Base-by-base conservation (phyloP, 2,888 invertebrate species). In the Stenichneumon culpator region DNA sequence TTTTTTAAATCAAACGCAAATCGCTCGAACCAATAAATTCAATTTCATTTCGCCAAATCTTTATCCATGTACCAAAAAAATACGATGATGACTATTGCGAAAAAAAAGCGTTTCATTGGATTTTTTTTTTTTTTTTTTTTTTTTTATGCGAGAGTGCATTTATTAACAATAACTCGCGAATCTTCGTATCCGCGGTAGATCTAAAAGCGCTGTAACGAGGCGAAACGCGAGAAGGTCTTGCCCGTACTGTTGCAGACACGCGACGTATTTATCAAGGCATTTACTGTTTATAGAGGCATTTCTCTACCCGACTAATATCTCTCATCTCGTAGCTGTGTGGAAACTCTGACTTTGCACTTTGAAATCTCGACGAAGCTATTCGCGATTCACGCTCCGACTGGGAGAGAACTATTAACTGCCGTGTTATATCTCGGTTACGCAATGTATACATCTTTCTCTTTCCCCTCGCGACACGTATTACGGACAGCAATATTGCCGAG, bases 331-430 rank as follows among this genome's bases (percentile, higher is more conserved):
- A 36, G 25, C 22, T 22, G 57, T 57, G 22, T 57, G 47, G 68
- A 67, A 67, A 44, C 54, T 78, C 68, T 78, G 77, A 78, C 67
- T 67, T 77, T 78, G 77, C 68, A 78, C 77, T 78, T 78, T 68
- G 68, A 68, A 68, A 68, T 73, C 19, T 67, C 3, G 14, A 32
- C 28, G 32, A 9, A 19, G 54, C 25, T 11, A 39, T 67, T 36
- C n/a, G 19, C 67, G 67, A 57, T 57, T 25, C 9, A 19, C 9
- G 67, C 39, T n/a, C 14, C 28, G 60, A n/a, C 74, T 9, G 25
- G 44, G 16, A 1, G 54, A 36, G n/a, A 28, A 22, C 57, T 57
- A 60, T 54, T 54, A 32, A 54, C 32, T 44, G 28, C 9, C 25
- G 25, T 57, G 2, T 25, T 57, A 25, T 25, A 57, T 57, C 57